phyloP scores from a whole-genome alignment of 2,888 invertebrate genomes.

The Caenorhabditis angaria region DNA sequence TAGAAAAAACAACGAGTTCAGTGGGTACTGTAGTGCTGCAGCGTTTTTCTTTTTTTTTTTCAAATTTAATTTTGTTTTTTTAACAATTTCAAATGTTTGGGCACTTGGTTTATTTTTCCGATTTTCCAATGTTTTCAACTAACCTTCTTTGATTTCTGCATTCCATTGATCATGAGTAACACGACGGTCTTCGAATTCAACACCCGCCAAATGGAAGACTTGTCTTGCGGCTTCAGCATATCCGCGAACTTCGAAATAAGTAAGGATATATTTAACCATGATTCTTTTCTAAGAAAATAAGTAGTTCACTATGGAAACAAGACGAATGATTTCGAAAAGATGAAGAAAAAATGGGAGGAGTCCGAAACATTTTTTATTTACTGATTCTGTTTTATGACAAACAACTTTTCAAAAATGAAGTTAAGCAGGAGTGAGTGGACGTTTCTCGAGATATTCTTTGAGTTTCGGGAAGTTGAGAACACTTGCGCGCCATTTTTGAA shows the following conservation, averaged over 20 bases:
- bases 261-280: slow-evolving; percentile 50
- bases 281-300: no score
- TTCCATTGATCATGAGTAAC: slow-evolving; percentile 5
- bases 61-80: no score
- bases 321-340: neutral
- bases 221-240: slow-evolving; percentile 46
- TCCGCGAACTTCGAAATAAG: slow-evolving; percentile 48
- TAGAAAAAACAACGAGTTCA: no score
- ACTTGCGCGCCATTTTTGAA: neutral
- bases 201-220: slow-evolving; percentile 39
- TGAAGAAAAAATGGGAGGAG: neutral
- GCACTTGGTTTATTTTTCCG: slow-evolving; percentile 13
- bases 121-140: slow-evolving; percentile 24
- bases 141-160: slow-evolving; percentile 12
- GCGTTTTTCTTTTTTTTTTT: no score
- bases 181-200: slow-evolving; percentile 38
- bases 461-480: slow-evolving; percentile 15
- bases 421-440: slow-evolving; percentile 19
- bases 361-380: neutral
- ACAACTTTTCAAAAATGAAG: neutral
- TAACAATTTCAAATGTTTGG: no score
- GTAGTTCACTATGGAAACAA: no score
- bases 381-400: neutral
- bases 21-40: no score
- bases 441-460: slow-evolving; percentile 23